These are phyloP conservation scores for Rhinopithecus roxellana DNA, from an alignment of 2,113 vertebrate genomes.

Conservation along the genomic window DNA sequence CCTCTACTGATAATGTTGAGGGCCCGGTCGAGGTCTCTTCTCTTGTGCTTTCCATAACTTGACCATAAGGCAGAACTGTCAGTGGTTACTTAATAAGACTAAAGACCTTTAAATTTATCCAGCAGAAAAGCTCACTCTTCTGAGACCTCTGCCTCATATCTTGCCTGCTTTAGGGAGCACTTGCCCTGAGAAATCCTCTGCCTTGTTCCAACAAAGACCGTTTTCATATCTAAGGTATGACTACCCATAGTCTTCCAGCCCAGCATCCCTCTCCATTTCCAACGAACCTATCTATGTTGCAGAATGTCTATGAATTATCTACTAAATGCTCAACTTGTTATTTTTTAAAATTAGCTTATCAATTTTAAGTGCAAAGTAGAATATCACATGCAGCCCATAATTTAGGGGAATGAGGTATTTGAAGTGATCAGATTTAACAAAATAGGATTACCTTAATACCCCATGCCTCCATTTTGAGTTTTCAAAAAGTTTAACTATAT, in stretches of 20 bases:
- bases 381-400: not conserved
- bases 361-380: not conserved
- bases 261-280: not conserved
- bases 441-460: not conserved
- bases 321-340: not conserved
- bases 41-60: not conserved
- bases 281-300: not conserved
- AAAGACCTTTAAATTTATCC: not conserved
- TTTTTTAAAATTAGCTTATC: not conserved
- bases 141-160: not conserved
- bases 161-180: not conserved
- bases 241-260: not conserved
- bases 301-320: not conserved
- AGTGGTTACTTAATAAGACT: not conserved
- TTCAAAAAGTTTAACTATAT: not conserved
- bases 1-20: not conserved
- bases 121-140: not conserved
- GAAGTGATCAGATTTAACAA: not conserved
- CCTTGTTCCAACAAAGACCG: not conserved
- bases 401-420: not conserved
- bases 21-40: not conserved
- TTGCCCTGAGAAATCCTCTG: not conserved
- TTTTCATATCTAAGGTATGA: not conserved
- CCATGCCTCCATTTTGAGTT: not conserved
- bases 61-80: not conserved